Conservation (phyloP, 2,797 vertebrate genomes). For the Staurois parvus region DNA sequence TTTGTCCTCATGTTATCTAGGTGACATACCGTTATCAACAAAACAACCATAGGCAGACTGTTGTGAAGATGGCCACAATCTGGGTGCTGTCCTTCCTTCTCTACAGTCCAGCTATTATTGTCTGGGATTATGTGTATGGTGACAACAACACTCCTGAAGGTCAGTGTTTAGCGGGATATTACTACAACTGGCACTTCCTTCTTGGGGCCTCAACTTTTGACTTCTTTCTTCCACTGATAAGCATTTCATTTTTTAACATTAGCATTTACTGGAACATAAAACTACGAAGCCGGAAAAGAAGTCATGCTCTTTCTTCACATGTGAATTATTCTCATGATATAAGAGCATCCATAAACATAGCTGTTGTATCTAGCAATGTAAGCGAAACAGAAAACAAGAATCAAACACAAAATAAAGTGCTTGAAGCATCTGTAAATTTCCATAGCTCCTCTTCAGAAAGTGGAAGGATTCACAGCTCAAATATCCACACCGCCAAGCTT, state of each 20-base stretch:
- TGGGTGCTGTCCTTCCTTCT: slow-evolving; percentile 88
- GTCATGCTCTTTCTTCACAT: background rate
- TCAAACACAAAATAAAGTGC: background rate
- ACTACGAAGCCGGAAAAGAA: slow-evolving; percentile 71
- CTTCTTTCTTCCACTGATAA: slow-evolving; percentile 86
- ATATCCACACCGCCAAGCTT: slow-evolving; percentile 69
- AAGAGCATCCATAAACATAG: background rate
- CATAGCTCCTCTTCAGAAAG: background rate
- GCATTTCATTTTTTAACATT: slow-evolving; percentile 86
- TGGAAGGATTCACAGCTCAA: background rate
- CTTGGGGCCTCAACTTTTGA: slow-evolving; percentile 84
- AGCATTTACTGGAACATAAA: slow-evolving; percentile 87
- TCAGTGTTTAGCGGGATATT: slow-evolving; percentile 83
- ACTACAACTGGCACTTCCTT: slow-evolving; percentile 86
- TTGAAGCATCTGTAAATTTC: background rate
- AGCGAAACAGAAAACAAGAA: background rate
- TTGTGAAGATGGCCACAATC: slow-evolving; percentile 81
- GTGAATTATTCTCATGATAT: background rate
- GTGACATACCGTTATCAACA: slow-evolving; percentile 44
- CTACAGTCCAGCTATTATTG: slow-evolving; percentile 84
- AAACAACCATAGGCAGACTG: slow-evolving; percentile 65
- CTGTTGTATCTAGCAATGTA: background rate
- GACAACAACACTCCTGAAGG: slow-evolving; percentile 70
- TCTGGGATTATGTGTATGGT: slow-evolving; percentile 76
- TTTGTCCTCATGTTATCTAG: background rate